Conservation (phyloP, 1,140 invertebrate species). For the Bombyx mandarina region DNA sequence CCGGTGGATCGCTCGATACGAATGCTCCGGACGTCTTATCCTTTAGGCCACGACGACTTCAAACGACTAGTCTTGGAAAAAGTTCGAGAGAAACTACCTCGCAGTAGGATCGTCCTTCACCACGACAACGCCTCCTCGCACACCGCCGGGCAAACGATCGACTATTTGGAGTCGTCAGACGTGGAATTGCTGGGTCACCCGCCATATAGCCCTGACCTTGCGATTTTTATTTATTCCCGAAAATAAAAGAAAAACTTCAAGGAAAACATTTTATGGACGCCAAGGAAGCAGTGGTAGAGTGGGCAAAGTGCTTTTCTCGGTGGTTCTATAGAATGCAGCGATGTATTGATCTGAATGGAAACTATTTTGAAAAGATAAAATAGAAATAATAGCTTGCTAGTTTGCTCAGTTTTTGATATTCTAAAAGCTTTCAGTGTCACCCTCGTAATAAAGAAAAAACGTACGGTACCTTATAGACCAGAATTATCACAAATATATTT, state of each 20-base stretch:
- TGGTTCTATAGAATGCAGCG: constrained; percentile 2
- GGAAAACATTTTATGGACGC: neutral
- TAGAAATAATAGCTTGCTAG: neutral
- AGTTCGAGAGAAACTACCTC: neutral
- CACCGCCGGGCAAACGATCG: constrained; percentile 7
- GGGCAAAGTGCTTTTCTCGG: neutral
- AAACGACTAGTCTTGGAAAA: neutral
- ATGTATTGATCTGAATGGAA: constrained; percentile 1
- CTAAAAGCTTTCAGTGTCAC: constrained; percentile 7
- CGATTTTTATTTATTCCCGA: constrained; percentile 8
- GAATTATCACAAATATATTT: no score
- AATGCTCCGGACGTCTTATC: no score
- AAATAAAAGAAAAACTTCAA: constrained; percentile 5
- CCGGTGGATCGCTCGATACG: no score
- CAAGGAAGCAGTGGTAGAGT: neutral
- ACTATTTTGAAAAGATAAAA: neutral
- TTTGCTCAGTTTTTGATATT: neutral
- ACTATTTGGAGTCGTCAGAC: constrained; percentile 5
- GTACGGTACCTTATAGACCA: no score
- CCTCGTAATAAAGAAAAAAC: constrained; percentile 3
- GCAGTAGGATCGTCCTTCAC: constrained; percentile 9
- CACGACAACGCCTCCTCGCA: constrained; percentile 10
- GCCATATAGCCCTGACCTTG: constrained; percentile 8
- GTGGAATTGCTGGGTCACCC: constrained; percentile 8
- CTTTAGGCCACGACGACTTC: no score